Evolutionary conservation across 35 echinoderm and acorn worm genomes (phyloP).

Genomic region (Heliocidaris erythrogramma): DNA sequence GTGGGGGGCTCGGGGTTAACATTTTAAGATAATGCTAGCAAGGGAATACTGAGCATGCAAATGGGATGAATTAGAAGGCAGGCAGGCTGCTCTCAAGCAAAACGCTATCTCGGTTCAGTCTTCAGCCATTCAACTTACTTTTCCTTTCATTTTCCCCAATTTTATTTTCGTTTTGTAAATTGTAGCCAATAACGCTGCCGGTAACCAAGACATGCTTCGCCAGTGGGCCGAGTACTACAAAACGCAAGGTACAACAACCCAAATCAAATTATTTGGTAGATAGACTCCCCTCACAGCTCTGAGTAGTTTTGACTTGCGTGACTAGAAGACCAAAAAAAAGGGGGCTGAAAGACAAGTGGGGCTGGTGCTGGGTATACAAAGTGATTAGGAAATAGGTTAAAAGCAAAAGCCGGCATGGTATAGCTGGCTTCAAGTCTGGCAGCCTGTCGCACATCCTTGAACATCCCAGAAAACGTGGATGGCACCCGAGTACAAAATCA

Average conservation of each 20-base stretch:
- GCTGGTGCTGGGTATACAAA: neutral
- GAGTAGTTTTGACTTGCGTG: neutral
- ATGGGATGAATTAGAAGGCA: neutral
- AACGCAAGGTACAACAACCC: neutral
- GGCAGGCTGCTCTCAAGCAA: neutral
- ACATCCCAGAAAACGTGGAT: neutral
- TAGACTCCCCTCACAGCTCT: neutral
- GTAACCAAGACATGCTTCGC: neutral
- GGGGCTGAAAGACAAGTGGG: neutral
- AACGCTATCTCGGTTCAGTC: neutral
- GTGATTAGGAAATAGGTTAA: neutral
- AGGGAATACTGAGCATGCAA: neutral
- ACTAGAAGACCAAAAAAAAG: neutral
- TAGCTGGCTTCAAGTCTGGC: neutral
- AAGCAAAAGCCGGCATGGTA: neutral
- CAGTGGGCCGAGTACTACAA: conserved; percentile 46
- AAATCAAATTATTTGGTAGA: neutral
- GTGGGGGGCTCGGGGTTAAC: neutral
- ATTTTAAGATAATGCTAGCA: neutral
- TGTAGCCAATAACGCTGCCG: conserved; percentile 23
- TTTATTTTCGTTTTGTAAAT: conserved; percentile 13
- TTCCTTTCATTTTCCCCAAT: neutral
- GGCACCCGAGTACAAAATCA: neutral
- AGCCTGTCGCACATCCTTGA: neutral
- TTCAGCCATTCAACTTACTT: neutral